Percentiles rank a stretch among this genome's conserved stretches.
phyloP scores from a whole-genome alignment of 2,797 vertebrate species.

The Semaprochilodus insignis region DNA sequence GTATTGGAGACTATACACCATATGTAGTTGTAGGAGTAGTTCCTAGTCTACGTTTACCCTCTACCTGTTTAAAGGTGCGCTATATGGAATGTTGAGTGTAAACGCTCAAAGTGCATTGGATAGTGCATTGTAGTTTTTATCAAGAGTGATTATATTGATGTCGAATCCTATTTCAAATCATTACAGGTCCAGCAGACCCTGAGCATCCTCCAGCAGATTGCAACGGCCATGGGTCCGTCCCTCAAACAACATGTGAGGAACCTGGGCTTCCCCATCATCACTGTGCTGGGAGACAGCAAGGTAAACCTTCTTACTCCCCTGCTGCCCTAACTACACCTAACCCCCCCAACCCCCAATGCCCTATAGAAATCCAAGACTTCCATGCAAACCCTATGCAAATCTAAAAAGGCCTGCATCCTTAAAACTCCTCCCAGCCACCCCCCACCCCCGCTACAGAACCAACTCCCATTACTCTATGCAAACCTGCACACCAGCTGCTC shows the following conservation, averaged over 20 bases:
- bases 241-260: conserved; percentile 92
- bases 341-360: neutral
- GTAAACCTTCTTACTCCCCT: conserved; percentile 69
- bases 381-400: neutral
- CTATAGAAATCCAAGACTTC: neutral
- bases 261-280: conserved; percentile 89
- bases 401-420: neutral
- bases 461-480: neutral
- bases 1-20: too few species aligned
- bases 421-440: too few species aligned
- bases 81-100: too few species aligned
- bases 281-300: conserved; percentile 97
- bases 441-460: too few species aligned
- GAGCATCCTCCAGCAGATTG: conserved; percentile 91
- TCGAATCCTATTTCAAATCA: too few species aligned
- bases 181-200: conserved; percentile 92
- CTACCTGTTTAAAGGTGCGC: too few species aligned
- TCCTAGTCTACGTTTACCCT: neutral
- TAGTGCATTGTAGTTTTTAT: neutral
- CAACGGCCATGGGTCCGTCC: conserved; percentile 90
- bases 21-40: too few species aligned
- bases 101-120: too few species aligned
- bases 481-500: neutral
- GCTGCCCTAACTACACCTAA: neutral
- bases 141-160: too few species aligned